Evolutionary conservation across 2,113 vertebrate species (phyloP), one percentile per base, ranked within the genome.

Genomic region (Scophthalmus maximus): DNA sequence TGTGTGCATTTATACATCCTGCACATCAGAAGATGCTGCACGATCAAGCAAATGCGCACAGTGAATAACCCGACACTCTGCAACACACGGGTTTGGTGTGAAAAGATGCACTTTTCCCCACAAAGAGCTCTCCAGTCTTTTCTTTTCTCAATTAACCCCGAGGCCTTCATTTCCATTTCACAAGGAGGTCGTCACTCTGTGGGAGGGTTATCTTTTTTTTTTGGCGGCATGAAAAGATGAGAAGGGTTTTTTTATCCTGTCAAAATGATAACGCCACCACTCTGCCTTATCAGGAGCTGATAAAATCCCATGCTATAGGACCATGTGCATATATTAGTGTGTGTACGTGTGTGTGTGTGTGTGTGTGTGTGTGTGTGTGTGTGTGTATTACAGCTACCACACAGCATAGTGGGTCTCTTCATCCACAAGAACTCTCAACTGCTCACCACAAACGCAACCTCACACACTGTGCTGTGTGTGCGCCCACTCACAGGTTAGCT

Each of bases 201-300:
- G 61, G 77, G 87, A 85, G 86, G 87, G 87, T 92, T 91, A 90
- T 91, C 88, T 84, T 14, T 66, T 49, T 66, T 49, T 83, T 76
- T 95, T 93, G 91, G 92, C 92, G 86, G 81, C 87, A 85, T 86
- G 87, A 90, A 91, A 82, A 91, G 90, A 87, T 83, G 88, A 91
- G 92, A 93, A 88, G 87, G 44, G 65, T 57, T 23, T 87, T 89
- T 88, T 82, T 85, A 84, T 87, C 78, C 86, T 74, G 68, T 89
- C 78, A 86, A 82, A 91, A 83, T 96, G 96, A 98, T 97, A 98
- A 95, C 93, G 91, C 93, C 94, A 88, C 92, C 94, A 92, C 94
- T 94, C 94, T 90, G 91, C 83, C 95, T 96, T 96, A 96, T 96
- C 94, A 95, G 90, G 88, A 89, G 93, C 67, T 95, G 94, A 96